Conservation (phyloP, 2,797 vertebrate species). For the Leptoclinus maculatus region DNA sequence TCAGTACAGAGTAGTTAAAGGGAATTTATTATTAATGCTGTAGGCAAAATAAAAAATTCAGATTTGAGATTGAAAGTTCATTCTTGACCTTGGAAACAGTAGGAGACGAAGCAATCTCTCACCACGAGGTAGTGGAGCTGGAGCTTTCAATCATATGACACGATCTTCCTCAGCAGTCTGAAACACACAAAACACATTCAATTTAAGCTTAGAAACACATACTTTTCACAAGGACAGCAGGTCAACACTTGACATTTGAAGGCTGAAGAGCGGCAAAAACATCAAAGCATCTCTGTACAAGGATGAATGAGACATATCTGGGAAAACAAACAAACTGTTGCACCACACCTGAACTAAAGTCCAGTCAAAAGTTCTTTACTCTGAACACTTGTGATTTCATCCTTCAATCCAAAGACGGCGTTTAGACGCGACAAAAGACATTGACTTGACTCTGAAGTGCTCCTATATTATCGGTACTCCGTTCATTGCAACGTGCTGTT, state of each 20-base stretch:
- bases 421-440: neutral
- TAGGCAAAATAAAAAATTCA: neutral
- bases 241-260: neutral
- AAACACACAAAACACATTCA: neutral
- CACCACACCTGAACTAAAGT: neutral
- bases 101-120: neutral
- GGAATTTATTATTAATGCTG: neutral
- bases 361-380: neutral
- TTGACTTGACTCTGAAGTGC: neutral
- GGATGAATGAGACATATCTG: neutral
- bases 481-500: too few relatives aligned
- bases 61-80: neutral
- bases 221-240: neutral
- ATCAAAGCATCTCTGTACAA: neutral
- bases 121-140: neutral
- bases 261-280: neutral
- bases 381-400: neutral
- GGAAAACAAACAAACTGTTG: neutral
- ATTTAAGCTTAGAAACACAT: neutral
- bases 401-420: neutral
- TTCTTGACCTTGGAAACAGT: neutral
- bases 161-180: neutral
- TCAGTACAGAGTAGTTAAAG: neutral
- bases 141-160: neutral
- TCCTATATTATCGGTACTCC: rapidly evolving